Conservation (phyloP, 2,113 vertebrate genomes). For the Chroicocephalus ridibundus region DNA sequence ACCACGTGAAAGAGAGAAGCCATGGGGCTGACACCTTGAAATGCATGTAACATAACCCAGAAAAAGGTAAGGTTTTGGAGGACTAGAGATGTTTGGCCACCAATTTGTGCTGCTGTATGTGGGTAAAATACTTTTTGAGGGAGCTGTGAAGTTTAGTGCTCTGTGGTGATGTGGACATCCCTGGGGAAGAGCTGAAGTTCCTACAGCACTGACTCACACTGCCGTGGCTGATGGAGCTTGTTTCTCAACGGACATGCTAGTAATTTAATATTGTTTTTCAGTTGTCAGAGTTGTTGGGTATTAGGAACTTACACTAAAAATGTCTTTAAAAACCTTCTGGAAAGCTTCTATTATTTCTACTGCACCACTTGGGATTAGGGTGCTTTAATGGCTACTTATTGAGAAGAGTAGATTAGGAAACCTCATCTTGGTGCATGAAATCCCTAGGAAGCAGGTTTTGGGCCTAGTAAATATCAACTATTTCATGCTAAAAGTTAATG, state of each 20-base stretch:
- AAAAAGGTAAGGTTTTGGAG: not conserved
- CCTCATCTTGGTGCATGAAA: not conserved
- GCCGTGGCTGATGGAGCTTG: not conserved
- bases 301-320: not conserved
- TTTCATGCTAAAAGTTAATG: not conserved
- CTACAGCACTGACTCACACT: fast-evolving
- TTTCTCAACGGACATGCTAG: not conserved
- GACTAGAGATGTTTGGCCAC: not conserved
- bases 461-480: not conserved
- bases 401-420: not conserved
- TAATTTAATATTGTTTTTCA: not conserved
- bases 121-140: not conserved
- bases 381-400: not conserved
- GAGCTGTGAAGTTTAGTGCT: not conserved
- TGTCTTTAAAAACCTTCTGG: not conserved
- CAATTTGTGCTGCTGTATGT: not conserved
- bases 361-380: not conserved
- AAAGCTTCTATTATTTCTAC: not conserved
- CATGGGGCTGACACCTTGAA: not conserved
- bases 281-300: not conserved
- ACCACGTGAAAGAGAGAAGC: not conserved
- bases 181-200: not conserved
- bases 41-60: not conserved
- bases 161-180: not conserved
- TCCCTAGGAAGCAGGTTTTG: not conserved